Conservation (phyloP, 1,140 invertebrate genomes). For the Chrysomallon squamiferum region DNA sequence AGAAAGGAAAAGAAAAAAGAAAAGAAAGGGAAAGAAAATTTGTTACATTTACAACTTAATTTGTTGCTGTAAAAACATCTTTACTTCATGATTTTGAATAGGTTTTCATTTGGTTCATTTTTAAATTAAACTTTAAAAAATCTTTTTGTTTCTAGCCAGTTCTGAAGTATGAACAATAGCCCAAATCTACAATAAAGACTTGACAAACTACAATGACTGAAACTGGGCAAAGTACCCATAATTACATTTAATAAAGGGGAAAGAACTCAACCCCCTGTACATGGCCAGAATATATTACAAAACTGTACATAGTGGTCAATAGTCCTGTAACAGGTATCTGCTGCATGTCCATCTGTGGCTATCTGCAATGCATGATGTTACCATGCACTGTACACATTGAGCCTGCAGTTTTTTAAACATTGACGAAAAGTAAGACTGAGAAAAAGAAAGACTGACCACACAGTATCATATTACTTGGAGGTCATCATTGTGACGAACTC, state of each 20-base stretch:
- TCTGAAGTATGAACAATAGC: not conserved
- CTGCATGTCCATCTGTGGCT: not conserved
- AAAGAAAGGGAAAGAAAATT: no score
- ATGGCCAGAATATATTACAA: constrained; percentile 8
- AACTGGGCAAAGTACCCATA: not conserved
- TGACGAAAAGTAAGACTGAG: constrained; percentile 16
- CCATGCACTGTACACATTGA: constrained; percentile 18
- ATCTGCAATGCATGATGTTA: constrained; percentile 3
- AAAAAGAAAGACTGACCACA: constrained; percentile 16
- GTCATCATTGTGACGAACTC: constrained; percentile 99
- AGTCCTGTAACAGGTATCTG: not conserved
- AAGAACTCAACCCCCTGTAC: not conserved
- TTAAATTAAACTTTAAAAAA: no score
- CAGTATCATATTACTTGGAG: constrained; percentile 81
- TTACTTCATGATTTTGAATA: no score
- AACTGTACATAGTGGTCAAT: not conserved
- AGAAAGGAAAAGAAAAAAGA: no score
- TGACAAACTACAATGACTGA: not conserved
- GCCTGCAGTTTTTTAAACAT: constrained; percentile 7
- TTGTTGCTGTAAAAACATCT: no score
- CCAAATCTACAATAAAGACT: not conserved
- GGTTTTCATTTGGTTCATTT: no score
- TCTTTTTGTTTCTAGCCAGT: not conserved
- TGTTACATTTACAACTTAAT: no score
- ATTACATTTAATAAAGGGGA: not conserved